Base-by-base conservation (phyloP, 2,113 vertebrate genomes). In the Lasiurus cinereus region DNA sequence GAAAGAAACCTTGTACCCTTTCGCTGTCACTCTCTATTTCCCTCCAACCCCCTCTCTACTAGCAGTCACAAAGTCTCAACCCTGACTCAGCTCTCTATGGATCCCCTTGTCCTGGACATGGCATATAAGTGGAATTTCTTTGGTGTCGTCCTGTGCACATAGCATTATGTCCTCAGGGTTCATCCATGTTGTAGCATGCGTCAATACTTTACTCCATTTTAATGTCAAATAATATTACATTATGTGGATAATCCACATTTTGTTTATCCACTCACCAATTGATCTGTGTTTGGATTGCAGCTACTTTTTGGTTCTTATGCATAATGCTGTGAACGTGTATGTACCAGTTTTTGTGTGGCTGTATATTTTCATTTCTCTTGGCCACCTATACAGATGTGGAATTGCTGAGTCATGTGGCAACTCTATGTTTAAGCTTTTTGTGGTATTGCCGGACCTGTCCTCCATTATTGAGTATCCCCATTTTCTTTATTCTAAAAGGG, bases 401-500 rank as follows among this genome's bases (percentile, higher is more conserved):
- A 33, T 36, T 78, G 46, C 62, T 86, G 70, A 67, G 27, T 74
- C 59, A 5, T 2, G 0, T 62, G 54, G 12, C 64, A 36, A n/a
- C 22, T 88, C 69, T 52, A 0, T 33, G 43, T 91, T 91, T 88
- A 54, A 22, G 22, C 22, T 73, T 70, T 70, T 27, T 10, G 67
- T 56, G 59, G 72, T 76, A 15, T 24, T 64, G 12, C 50, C 1
- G 6, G 66, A 54, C 36, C 14, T 10, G 5, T n/a, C 54, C 72
- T 91, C 84, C 69, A 48, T 82, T 62, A 39, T 48, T 74, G 70
- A 76, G n/a, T 74, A 56, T 59, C 16, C 6, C 29, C 19, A 19
- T 69, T 70, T 83, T 69, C 15, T 89, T 91, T 78, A 88, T 22
- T 19, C 16, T 14, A 87, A 95, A 92, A 83, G 84, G 82, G 13